These are phyloP conservation scores for Phenacoccus solenopsis DNA, from an alignment of 1,140 invertebrate genomes.

Conservation along the genomic window DNA sequence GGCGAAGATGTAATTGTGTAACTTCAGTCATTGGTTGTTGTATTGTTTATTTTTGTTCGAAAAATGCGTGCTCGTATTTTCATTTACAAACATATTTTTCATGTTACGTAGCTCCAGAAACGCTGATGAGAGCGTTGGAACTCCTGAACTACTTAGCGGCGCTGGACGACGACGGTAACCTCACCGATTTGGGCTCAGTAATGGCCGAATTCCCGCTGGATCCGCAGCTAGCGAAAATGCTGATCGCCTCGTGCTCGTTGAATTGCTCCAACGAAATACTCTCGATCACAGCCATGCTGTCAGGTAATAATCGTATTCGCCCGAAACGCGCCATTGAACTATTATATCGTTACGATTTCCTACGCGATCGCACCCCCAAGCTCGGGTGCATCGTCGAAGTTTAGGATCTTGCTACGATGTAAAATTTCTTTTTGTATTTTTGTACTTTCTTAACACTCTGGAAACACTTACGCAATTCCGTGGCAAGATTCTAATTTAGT, in stretches of 20 bases:
- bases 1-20: background rate
- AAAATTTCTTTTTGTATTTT: background rate
- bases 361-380: too few species aligned
- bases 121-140: conserved; percentile 97
- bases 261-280: conserved; percentile 99
- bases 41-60: background rate
- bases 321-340: too few species aligned
- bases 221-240: conserved; percentile 97
- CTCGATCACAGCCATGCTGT: conserved; percentile 97
- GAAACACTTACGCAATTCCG: background rate
- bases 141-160: conserved; percentile 94
- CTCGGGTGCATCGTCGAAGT: too few species aligned
- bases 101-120: conserved; percentile 74
- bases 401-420: background rate
- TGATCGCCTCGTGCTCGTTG: conserved; percentile 91
- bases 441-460: background rate
- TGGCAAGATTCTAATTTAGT: conserved; percentile 31
- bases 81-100: background rate
- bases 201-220: conserved; percentile 99
- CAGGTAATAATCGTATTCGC: conserved; percentile 53
- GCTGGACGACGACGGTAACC: conserved; percentile 90
- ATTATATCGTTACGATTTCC: too few species aligned
- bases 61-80: background rate
- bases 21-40: background rate
- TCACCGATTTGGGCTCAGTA: conserved; percentile 91